Base-by-base conservation (phyloP, 2,888 invertebrate species). In the Lepidonotus clava region DNA sequence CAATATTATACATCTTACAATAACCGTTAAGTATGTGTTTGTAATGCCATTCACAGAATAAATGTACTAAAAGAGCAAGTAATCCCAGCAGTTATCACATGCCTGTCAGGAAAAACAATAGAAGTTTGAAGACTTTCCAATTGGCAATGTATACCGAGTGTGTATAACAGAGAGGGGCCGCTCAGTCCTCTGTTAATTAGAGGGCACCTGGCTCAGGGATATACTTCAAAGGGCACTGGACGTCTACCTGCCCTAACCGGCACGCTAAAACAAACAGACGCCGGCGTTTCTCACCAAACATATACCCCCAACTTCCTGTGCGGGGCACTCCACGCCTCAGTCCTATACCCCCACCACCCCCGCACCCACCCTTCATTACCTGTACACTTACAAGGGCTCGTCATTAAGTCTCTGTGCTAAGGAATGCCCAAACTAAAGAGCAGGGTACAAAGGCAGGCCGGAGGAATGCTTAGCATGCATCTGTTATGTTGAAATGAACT, bases 391-490 rank as follows among this genome's bases (percentile, higher is more conserved):
- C 61, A 61, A 8, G 28, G 61, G 53, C 11, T 61, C 61, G n/a
- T 61, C 28, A 61, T 61, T 61, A 32, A 28, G 1, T 61, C 28
- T 24, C 28, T 28, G 61, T 24, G 24, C 28, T n/a, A 24, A 28
- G 61, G 61, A 4, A 61, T 61, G 61, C 2, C 14, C 0, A 28
- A 2, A 11, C 14, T 61, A 61, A 28, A 61, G 61, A 61, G 61
- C n/a, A 24, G 24, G 24, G 24, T 32, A 61, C 28, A 61, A 61
- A 24, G 61, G 61, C 24, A 1, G 28, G 28, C 28, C 11, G 24
- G 1, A 61, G 28, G 61, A 61, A 61, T 61, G 61, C 28, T 24
- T 61, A 61, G 61, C 61, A 61, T 61, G 61, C 61, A 61, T 61
- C 61, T 24, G 61, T 32, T 28, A 61, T 61, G 61, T 61, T 61